Percentiles rank a stretch among this genome's conserved stretches.
phyloP scores from a whole-genome alignment of 2,113 vertebrate genomes.

The Lophotis ruficrista region DNA sequence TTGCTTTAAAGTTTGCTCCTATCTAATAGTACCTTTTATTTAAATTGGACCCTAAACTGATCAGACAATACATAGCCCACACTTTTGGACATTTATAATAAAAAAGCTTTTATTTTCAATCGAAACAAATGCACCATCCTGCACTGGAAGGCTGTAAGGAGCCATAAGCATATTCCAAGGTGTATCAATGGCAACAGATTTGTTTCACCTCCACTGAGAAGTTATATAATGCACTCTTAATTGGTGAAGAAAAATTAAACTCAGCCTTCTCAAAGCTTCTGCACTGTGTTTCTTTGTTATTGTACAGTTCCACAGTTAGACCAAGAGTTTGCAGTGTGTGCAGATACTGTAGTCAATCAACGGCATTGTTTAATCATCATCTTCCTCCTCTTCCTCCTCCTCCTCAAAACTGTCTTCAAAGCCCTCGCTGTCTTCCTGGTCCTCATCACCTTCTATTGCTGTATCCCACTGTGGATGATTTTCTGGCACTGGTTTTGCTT shows the following conservation, averaged over 20 bases:
- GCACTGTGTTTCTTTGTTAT: slow-evolving; percentile 69
- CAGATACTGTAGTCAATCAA: slow-evolving; percentile 58
- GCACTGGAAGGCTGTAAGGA: slow-evolving; percentile 67
- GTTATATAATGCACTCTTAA: slow-evolving; percentile 74
- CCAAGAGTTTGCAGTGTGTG: slow-evolving; percentile 68
- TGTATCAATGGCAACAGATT: slow-evolving; percentile 66
- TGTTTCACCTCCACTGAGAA: slow-evolving; percentile 68
- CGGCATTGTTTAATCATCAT: slow-evolving; percentile 68
- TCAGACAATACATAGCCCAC: slow-evolving; percentile 79
- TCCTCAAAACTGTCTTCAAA: slow-evolving; percentile 98
- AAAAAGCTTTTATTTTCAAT: slow-evolving; percentile 79
- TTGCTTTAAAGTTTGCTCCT: slow-evolving; percentile 55
- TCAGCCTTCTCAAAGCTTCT: slow-evolving; percentile 67
- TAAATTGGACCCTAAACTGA: slow-evolving; percentile 73
- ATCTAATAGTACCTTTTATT: slow-evolving; percentile 69
- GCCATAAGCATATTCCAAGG: slow-evolving; percentile 66
- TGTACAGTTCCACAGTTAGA: slow-evolving; percentile 73
- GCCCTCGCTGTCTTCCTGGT: slow-evolving; percentile 98
- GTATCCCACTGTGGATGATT: slow-evolving; percentile 99
- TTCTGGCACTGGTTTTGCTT: slow-evolving; percentile 96
- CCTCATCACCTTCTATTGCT: slow-evolving; percentile 96
- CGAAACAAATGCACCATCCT: slow-evolving; percentile 77
- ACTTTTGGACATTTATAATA: slow-evolving; percentile 76
- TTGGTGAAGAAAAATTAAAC: slow-evolving; percentile 72
- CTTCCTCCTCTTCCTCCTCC: slow-evolving; percentile 91